Base-by-base conservation (phyloP, 1,140 invertebrate genomes). In the Mizuhopecten yessoensis region DNA sequence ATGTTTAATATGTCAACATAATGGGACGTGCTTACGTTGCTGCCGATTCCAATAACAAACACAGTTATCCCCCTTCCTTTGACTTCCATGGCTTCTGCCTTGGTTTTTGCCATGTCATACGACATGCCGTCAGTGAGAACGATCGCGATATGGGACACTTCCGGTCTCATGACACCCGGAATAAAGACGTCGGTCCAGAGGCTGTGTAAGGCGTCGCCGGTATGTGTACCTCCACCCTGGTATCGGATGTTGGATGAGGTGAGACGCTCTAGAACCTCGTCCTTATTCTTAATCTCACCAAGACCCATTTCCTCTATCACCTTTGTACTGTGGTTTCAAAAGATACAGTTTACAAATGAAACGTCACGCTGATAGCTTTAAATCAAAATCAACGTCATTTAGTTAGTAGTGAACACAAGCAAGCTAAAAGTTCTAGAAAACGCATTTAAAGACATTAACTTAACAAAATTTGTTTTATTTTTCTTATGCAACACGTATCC, bases 71-170 rank as follows among this genome's bases (percentile, higher is more conserved):
- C 86, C 10, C 49, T 33, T 34, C 11, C 0, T n/a, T 90, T 49
- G 10, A 88, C 86, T 10, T 34, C 42, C 29, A 57, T 34, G n/a
- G 92, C 91, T 23, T 93, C 86, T 0, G 86, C 11, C 36, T 86
- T 49, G 33, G 89, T 91, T 15, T 33, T 29, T 5, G 33, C 34
- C 20, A 87, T 39, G 34, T 86, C 23, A 17, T 89, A 57, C 0
- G 92, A 91, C 23, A 87, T 75, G 20, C 92, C 92, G 86, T 92
- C 92, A 0, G 92, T 92, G 20, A 92, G 42, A 11, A 92, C 39
- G 29, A 92, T 92, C 0, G 90, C 92, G 23, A 92, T 92, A 15
- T 89, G 86, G 0, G 88, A 86, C 20, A 88, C 88, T 11, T 86
- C 89, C n/a, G 75, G 17, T 9, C 87, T 45, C 0, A 42, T 23